Evolutionary conservation across 2,888 invertebrate species (phyloP).

Genomic region (Pollenia amentaria): DNA sequence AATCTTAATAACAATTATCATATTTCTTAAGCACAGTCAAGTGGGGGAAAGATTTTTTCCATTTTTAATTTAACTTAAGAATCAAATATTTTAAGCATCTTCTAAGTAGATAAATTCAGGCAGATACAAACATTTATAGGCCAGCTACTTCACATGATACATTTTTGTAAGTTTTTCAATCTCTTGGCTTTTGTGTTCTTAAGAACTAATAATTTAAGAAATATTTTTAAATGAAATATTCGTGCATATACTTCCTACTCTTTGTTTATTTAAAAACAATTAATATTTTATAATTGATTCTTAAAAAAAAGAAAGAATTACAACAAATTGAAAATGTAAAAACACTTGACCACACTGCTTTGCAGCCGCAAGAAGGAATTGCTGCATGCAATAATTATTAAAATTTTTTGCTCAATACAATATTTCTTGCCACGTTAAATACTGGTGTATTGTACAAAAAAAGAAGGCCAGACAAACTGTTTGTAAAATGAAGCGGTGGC

Average conservation of each 20-base stretch:
- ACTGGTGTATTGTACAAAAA: not conserved
- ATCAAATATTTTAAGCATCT: not conserved
- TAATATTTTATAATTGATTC: slow-evolving; percentile 61
- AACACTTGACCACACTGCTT: slow-evolving; percentile 68
- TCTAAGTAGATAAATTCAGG: slow-evolving; percentile 14
- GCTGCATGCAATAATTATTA: slow-evolving; percentile 65
- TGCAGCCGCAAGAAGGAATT: slow-evolving; percentile 34
- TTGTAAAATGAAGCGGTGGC: slow-evolving; percentile 36
- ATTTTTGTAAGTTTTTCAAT: slow-evolving; percentile 3
- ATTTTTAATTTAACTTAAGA: slow-evolving; percentile 48
- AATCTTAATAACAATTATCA: slow-evolving; percentile 2
- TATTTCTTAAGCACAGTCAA: slow-evolving; percentile 13
- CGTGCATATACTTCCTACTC: slow-evolving; percentile 13
- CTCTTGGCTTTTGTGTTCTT: slow-evolving; percentile 1
- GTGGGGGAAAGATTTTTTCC: slow-evolving; percentile 5
- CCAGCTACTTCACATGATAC: slow-evolving; percentile 13
- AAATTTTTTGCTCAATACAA: slow-evolving; percentile 7
- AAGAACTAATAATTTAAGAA: slow-evolving; percentile 11
- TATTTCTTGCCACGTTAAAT: slow-evolving; percentile 14
- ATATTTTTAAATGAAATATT: slow-evolving; percentile 5
- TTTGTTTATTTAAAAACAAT: slow-evolving; percentile 35
- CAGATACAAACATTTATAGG: slow-evolving; percentile 13
- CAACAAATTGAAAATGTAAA: slow-evolving; percentile 51
- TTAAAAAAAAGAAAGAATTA: slow-evolving; percentile 32
- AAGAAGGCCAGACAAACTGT: slow-evolving; percentile 48